Evolutionary conservation across 2,888 invertebrate species (phyloP).

Genomic region (Drosophila maculinotata): DNA sequence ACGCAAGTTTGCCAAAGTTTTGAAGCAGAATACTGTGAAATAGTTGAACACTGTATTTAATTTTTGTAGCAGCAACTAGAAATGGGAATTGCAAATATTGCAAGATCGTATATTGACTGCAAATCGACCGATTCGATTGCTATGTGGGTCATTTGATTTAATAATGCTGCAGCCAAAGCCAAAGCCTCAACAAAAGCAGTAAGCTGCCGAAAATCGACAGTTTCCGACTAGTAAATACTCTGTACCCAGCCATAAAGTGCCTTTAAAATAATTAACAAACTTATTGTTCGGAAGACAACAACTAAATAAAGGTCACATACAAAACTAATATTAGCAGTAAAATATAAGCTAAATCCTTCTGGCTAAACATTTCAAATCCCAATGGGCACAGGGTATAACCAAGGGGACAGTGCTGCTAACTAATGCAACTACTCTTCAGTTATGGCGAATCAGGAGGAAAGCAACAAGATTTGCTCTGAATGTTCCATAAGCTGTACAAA

Average conservation of each 20-base stretch:
- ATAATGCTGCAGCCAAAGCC: slow-evolving; percentile 50
- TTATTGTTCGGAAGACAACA: too few species aligned
- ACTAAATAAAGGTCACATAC: too few species aligned
- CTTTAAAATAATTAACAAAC: too few species aligned
- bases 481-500: slow-evolving; percentile 65
- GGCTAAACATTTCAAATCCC: not conserved
- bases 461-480: slow-evolving; percentile 52
- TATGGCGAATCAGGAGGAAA: not conserved
- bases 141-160: slow-evolving; percentile 72
- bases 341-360: not conserved
- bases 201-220: not conserved
- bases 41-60: slow-evolving; percentile 38
- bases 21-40: slow-evolving; percentile 28
- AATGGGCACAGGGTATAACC: slow-evolving; percentile 5
- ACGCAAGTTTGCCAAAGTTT: slow-evolving; percentile 39
- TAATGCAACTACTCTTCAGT: slow-evolving; percentile 12
- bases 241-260: not conserved
- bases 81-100: slow-evolving; percentile 57
- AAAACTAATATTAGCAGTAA: too few species aligned
- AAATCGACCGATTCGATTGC: slow-evolving; percentile 72
- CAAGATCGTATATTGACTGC: slow-evolving; percentile 50
- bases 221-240: not conserved
- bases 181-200: slow-evolving; percentile 9
- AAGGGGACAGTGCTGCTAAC: slow-evolving; percentile 5
- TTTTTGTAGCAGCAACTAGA: slow-evolving; percentile 30